Evolutionary conservation across 1,140 invertebrate species (phyloP).

Genomic region (Dendrolimus punctatus): DNA sequence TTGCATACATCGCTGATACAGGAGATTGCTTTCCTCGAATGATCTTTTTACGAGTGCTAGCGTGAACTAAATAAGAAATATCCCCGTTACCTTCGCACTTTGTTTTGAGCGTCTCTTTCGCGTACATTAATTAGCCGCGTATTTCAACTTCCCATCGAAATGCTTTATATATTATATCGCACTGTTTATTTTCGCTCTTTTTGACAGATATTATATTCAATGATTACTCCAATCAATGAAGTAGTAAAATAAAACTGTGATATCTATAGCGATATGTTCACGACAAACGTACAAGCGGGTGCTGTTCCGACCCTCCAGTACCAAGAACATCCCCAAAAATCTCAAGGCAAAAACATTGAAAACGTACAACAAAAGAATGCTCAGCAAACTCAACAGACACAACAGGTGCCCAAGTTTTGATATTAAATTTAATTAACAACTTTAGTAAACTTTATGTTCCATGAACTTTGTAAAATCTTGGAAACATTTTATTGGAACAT

Average conservation of each 20-base stretch:
- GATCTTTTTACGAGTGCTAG: constrained; percentile 58
- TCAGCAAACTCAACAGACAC: constrained; percentile 57
- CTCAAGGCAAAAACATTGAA: constrained; percentile 68
- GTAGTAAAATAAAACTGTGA: constrained; percentile 20
- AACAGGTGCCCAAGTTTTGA: constrained; percentile 10
- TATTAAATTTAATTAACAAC: too few species aligned
- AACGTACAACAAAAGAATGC: constrained; percentile 64
- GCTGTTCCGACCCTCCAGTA: constrained; percentile 67
- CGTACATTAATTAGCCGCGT: constrained; percentile 49
- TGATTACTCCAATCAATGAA: constrained; percentile 12
- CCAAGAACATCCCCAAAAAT: constrained; percentile 67
- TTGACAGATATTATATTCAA: constrained; percentile 18
- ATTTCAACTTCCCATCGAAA: constrained; percentile 29
- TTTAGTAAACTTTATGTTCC: too few species aligned
- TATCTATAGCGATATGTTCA: constrained; percentile 53
- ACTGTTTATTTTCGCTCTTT: not conserved
- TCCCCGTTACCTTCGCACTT: constrained; percentile 69
- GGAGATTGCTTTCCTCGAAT: constrained; percentile 57
- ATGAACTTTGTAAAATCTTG: too few species aligned
- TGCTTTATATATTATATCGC: constrained; percentile 2
- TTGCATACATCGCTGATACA: constrained; percentile 67
- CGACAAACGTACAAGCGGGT: constrained; percentile 66
- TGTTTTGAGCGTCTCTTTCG: constrained; percentile 62
- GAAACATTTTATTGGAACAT: too few species aligned
- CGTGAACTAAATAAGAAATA: constrained; percentile 67